Base-by-base conservation (phyloP, 2,888 invertebrate species). In the Tetramorium bicarinatum region DNA sequence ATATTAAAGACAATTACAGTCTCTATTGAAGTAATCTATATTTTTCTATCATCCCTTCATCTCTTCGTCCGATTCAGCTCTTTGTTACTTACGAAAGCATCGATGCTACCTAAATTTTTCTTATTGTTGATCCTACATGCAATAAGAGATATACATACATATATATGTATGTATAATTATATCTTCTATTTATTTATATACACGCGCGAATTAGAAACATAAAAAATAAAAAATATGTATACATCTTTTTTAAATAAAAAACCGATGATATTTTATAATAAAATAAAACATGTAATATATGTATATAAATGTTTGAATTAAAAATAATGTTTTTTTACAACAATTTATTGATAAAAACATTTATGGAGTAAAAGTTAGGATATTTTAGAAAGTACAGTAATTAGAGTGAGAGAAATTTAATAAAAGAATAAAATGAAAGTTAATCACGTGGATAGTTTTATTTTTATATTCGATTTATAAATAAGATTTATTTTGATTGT, bases 1-100 rank as follows among this genome's bases (percentile, higher is more conserved):
- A 90, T 90, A 90, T 89, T 87, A 87, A 90, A 88, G 89, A 89
- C 87, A 90, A 86, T 90, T 90, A 86, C 47, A 64, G 72, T 82
- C 84, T 88, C 76, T 67, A 59, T 71, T 49, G 77, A 61, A 66
- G 82, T 82, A 89, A 89, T 87, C 80, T 85, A 85, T 88, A 87
- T 88, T 81, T 82, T 81, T 62, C 25, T 34, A 18, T 72, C 21
- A 8, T 29, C 11, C 13, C 61, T 74, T 15, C 11, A 34, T 0
- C 54, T 0, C 54, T 29, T 13, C 15, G 44, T 34, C 62, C 66
- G 76, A 44, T 81, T 56, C 79, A 47, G 1, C 61, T 82, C 83
- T 87, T 83, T 67, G 74, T 67, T 82, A 79, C 56, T 66, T 75
- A 64, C 29, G 47, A 66, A 84, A 79, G 56, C 21, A 56, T 74